Evolutionary conservation across 2,797 vertebrate species (phyloP).

Genomic region (Lacerta viridis): DNA sequence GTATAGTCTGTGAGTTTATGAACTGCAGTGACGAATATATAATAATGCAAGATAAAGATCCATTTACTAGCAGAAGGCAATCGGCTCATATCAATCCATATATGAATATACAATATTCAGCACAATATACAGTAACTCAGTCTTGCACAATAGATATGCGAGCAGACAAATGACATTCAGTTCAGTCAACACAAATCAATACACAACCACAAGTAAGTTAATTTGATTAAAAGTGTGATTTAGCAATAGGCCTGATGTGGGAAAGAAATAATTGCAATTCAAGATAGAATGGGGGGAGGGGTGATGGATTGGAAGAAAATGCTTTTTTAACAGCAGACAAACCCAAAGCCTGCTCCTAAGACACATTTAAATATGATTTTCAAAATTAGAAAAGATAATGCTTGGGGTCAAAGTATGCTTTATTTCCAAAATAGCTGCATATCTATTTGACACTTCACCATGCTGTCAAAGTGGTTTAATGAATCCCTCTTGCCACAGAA

Average conservation of each 20-base stretch:
- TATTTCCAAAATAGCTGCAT: background rate
- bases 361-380: background rate
- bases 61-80: slow-evolving; percentile 21
- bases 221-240: slow-evolving; percentile 1
- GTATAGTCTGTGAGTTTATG: background rate
- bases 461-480: background rate
- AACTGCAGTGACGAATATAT: slow-evolving; percentile 10
- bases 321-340: background rate
- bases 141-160: slow-evolving; percentile 48
- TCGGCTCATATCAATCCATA: background rate
- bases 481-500: background rate
- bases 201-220: background rate
- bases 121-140: background rate
- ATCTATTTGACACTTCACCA: background rate
- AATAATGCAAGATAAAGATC: slow-evolving; percentile 1
- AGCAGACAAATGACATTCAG: slow-evolving; percentile 52
- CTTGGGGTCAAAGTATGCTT: background rate
- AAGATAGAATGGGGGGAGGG: background rate
- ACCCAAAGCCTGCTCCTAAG: background rate
- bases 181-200: background rate
- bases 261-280: background rate
- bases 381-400: slow-evolving; percentile 1
- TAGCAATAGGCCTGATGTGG: background rate
- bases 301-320: background rate
- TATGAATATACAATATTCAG: background rate